phyloP scores from a whole-genome alignment of 2,888 invertebrate species.

The Orthosia gothica region DNA sequence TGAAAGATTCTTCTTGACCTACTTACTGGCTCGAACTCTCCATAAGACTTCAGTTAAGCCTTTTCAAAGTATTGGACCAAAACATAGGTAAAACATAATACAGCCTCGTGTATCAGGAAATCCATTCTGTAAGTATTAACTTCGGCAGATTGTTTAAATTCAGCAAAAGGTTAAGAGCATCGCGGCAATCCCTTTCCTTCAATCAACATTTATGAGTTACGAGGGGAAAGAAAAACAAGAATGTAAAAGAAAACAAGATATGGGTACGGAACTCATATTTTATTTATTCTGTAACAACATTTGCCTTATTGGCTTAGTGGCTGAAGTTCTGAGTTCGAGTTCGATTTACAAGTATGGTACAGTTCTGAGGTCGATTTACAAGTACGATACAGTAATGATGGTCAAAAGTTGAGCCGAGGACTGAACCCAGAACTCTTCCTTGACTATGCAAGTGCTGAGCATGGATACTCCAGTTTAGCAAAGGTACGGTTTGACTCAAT shows the following conservation, averaged over 20 bases:
- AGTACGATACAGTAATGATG: no score
- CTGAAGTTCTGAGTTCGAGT: not conserved
- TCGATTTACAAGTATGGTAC: no score
- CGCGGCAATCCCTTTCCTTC: slow-evolving; percentile 51
- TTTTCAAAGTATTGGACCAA: not conserved
- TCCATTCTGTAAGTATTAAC: slow-evolving; percentile 12
- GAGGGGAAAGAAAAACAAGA: slow-evolving; percentile 32
- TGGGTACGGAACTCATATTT: slow-evolving; percentile 23
- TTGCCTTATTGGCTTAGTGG: slow-evolving; percentile 29
- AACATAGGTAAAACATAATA: not conserved
- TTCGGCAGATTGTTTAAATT: slow-evolving; percentile 37
- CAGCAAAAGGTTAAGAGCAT: slow-evolving; percentile 51
- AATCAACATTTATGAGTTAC: slow-evolving; percentile 60
- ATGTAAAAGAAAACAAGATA: slow-evolving; percentile 41
- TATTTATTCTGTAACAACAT: slow-evolving; percentile 22
- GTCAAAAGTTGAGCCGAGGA: no score
- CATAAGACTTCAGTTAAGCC: no score
- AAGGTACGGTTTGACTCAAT: no score
- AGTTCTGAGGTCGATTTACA: not conserved
- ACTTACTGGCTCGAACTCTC: no score
- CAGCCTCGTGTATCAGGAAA: slow-evolving; percentile 3
- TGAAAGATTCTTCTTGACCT: no score
- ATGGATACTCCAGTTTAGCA: not conserved
- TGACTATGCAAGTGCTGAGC: not conserved
- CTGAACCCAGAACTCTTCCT: not conserved